phyloP scores from a whole-genome alignment of 35 echinoderm and acorn worm genomes.

The Diadema setosum region DNA sequence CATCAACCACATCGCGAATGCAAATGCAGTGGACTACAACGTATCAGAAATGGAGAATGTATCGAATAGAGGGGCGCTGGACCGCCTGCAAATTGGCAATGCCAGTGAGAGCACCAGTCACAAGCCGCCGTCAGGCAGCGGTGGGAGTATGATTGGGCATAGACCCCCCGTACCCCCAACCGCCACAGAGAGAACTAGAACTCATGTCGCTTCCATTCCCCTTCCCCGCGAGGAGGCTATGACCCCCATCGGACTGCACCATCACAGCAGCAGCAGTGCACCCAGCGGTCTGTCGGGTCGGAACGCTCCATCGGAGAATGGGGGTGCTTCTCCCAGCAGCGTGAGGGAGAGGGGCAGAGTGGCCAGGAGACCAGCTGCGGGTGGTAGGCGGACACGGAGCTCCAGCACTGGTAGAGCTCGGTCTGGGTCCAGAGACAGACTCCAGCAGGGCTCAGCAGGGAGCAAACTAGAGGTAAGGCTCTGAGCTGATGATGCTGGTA shows the following conservation, averaged over 20 bases:
- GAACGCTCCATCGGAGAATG: not conserved
- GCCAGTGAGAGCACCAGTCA: not conserved
- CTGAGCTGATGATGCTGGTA: too few relatives aligned
- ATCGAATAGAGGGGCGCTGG: not conserved
- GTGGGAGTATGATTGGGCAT: not conserved
- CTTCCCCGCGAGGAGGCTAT: constrained; percentile 48
- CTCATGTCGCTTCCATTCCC: constrained; percentile 56
- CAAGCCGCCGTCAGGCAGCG: not conserved
- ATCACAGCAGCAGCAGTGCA: constrained; percentile 12
- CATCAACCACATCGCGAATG: not conserved
- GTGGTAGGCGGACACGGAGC: constrained; percentile 32
- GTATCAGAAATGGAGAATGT: too few relatives aligned
- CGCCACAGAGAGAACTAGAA: not conserved
- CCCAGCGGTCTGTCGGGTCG: not conserved
- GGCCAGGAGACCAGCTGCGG: not conserved
- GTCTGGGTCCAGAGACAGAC: not conserved
- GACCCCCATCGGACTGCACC: constrained; percentile 38
- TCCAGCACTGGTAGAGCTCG: constrained; percentile 24
- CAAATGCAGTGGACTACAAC: too few relatives aligned
- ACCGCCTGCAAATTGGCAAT: not conserved
- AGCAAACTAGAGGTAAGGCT: constrained; percentile 42
- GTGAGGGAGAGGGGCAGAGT: constrained; percentile 17
- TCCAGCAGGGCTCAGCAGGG: constrained; percentile 3
- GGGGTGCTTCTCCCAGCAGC: not conserved
- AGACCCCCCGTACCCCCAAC: not conserved